phyloP scores from a whole-genome alignment of 2,797 vertebrate species.

The Tragelaphus eurycerus region DNA sequence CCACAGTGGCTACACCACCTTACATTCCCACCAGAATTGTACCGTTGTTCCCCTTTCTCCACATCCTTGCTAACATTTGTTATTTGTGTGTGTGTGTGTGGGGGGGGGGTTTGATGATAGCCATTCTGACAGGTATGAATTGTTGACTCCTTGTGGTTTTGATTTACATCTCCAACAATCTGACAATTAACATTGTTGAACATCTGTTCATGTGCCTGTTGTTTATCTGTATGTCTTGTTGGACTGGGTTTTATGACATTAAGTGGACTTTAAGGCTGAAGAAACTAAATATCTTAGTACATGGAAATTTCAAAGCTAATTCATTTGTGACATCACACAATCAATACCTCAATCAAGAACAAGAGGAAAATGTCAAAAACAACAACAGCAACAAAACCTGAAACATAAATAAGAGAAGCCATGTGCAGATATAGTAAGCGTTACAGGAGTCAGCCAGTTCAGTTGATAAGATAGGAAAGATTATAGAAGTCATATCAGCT shows the following conservation, averaged over 20 bases:
- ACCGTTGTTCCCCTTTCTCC: neutral
- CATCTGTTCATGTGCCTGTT: neutral
- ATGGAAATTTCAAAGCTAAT: slow-evolving; percentile 44
- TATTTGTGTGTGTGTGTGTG: too few relatives aligned
- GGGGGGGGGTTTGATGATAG: neutral
- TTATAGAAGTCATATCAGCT: slow-evolving; percentile 63
- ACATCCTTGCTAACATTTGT: neutral
- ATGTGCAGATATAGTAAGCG: neutral
- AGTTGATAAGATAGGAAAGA: slow-evolving; percentile 50
- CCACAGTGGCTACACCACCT: neutral
- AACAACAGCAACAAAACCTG: neutral
- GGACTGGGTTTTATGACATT: neutral
- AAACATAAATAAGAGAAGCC: neutral
- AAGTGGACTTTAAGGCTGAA: neutral
- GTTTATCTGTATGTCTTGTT: neutral
- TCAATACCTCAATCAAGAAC: neutral
- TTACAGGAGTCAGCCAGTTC: neutral
- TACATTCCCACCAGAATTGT: neutral
- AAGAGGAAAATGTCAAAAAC: neutral
- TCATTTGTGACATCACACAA: slow-evolving; percentile 5
- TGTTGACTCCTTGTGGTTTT: neutral
- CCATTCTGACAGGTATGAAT: neutral
- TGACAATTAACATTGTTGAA: neutral
- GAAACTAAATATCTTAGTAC: neutral
- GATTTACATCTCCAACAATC: neutral